Evolutionary conservation across 2,888 invertebrate species (phyloP).

Genomic region (Ectemnius lituratus): DNA sequence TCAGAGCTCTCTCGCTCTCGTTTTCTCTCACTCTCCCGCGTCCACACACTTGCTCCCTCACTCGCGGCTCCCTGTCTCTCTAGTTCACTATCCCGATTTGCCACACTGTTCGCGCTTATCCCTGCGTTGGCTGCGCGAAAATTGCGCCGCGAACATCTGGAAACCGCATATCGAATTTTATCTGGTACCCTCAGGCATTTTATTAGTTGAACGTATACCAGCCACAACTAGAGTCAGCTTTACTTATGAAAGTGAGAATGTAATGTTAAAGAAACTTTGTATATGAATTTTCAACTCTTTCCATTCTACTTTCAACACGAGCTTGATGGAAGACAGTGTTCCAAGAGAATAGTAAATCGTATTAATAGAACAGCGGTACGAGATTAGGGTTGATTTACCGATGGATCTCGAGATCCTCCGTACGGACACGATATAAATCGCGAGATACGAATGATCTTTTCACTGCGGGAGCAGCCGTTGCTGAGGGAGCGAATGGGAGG

Average conservation of each 20-base stretch:
- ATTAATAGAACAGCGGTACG: not conserved
- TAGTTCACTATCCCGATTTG: constrained; percentile 2
- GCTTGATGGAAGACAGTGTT: too few species aligned
- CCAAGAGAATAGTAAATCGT: too few species aligned
- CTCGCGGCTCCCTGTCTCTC: constrained; percentile 16
- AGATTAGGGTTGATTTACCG: not conserved
- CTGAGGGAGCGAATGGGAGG: not conserved
- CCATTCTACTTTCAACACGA: too few species aligned
- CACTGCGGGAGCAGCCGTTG: constrained; percentile 7
- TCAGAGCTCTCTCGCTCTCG: constrained; percentile 30
- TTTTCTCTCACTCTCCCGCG: constrained; percentile 11
- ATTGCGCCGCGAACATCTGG: constrained; percentile 56
- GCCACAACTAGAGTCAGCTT: not conserved
- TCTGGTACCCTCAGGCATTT: constrained; percentile 37
- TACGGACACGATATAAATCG: not conserved
- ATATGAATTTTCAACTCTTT: too few species aligned
- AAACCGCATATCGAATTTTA: constrained; percentile 62
- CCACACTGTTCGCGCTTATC: constrained; percentile 41
- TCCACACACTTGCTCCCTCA: constrained; percentile 2
- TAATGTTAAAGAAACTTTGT: too few species aligned
- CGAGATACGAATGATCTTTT: not conserved
- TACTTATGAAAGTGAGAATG: too few species aligned
- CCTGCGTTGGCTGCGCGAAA: constrained; percentile 38
- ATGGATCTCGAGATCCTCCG: too few species aligned
- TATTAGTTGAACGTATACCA: constrained; percentile 12